phyloP scores from a whole-genome alignment of 2,797 vertebrate genomes.

The Poeciliopsis paucimaculata region DNA sequence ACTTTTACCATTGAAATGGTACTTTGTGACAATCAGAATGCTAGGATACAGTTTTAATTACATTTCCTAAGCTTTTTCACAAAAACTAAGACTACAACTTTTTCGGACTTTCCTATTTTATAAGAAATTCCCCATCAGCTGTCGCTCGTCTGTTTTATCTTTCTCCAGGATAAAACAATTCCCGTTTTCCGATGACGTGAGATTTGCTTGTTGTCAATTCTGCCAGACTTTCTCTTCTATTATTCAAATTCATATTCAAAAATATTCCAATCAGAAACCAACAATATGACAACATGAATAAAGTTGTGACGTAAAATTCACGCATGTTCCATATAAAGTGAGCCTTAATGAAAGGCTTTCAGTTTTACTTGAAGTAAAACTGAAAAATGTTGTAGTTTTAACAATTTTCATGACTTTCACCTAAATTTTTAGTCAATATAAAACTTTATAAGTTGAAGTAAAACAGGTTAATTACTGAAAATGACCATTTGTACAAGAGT shows the following conservation, averaged over 20 bases:
- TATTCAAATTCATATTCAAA: not conserved
- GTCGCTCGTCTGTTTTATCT: not conserved
- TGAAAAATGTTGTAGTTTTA: not conserved
- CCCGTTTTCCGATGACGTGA: not conserved
- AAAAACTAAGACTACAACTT: not conserved
- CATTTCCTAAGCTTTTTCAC: not conserved
- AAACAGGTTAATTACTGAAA: not conserved
- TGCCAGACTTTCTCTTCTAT: not conserved
- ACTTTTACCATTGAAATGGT: not conserved
- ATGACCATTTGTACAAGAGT: not conserved
- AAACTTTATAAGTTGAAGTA: not conserved
- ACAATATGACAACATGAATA: not conserved
- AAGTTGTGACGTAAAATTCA: not conserved
- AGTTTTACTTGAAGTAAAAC: too few species aligned
- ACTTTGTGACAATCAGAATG: not conserved
- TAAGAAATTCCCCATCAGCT: not conserved
- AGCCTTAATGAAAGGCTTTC: not conserved
- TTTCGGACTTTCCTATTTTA: not conserved
- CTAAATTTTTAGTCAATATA: not conserved
- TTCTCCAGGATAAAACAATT: not conserved
- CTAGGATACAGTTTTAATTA: not conserved
- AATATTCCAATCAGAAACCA: not conserved
- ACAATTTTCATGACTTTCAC: not conserved
- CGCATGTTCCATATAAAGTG: not conserved
- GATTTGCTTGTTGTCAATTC: not conserved